Conservation (phyloP, 2,888 invertebrate species). For the Capitulum mitella region DNA sequence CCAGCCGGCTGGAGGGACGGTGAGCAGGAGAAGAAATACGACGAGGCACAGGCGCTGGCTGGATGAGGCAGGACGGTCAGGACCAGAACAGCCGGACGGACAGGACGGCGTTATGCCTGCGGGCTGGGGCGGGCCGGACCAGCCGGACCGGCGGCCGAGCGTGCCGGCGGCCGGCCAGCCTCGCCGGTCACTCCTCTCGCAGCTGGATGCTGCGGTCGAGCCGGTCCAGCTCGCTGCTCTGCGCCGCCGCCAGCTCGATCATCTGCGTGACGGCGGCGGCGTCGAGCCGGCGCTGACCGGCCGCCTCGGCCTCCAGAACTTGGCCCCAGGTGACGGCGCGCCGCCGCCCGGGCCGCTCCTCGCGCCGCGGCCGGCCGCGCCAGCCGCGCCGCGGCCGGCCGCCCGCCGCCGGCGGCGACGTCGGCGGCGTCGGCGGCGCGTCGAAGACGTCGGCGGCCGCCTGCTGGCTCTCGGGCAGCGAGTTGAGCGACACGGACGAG, state of each 20-base stretch:
- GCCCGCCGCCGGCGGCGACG: background rate
- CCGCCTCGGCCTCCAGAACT: background rate
- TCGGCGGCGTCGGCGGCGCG: background rate
- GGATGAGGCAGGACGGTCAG: too few relatives aligned
- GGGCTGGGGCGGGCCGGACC: too few relatives aligned
- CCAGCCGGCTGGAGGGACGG: too few relatives aligned
- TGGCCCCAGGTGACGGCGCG: background rate
- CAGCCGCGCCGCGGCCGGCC: background rate
- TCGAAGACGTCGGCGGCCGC: background rate
- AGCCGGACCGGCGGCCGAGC: background rate
- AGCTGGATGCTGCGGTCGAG: background rate
- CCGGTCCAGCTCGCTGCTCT: background rate
- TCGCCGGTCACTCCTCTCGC: background rate
- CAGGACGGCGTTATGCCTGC: too few relatives aligned
- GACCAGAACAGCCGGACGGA: too few relatives aligned
- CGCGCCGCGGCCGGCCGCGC: background rate
- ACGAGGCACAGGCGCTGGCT: too few relatives aligned
- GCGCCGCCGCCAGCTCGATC: conserved; percentile 6
- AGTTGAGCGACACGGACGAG: background rate
- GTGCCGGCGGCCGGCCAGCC: too few relatives aligned
- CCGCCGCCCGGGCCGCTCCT: background rate
- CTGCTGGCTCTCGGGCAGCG: conserved; percentile 12
- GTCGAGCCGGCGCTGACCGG: background rate
- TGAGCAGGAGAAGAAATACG: too few relatives aligned
- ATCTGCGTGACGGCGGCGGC: background rate